phyloP scores from a whole-genome alignment of 2,113 vertebrate genomes.

The Scophthalmus maximus region DNA sequence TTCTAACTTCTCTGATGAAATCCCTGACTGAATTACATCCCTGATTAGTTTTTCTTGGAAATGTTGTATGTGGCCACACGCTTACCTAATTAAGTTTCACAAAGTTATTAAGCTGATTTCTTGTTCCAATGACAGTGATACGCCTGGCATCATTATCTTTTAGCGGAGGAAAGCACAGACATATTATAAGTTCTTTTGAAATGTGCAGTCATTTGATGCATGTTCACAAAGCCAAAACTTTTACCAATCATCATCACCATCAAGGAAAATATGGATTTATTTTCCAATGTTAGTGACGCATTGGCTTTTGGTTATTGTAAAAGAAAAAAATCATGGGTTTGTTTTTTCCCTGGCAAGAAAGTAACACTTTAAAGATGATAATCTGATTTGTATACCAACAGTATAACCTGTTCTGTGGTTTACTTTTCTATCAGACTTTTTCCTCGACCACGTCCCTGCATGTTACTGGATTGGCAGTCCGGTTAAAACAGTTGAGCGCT shows the following conservation, averaged over 20 bases:
- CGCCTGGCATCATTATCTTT: conserved; percentile 10
- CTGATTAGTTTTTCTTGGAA: conserved; percentile 48
- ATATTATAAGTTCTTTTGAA: not conserved
- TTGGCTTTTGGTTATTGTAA: no score
- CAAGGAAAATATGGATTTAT: no score
- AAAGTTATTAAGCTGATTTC: conserved; percentile 49
- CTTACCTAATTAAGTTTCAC: conserved; percentile 42
- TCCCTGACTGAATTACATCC: conserved; percentile 47
- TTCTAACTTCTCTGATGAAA: conserved; percentile 40
- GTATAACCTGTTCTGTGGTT: not conserved
- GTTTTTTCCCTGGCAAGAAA: no score
- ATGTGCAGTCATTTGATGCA: conserved; percentile 2
- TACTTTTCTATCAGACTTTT: not conserved
- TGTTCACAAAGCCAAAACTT: not conserved
- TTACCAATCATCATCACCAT: no score
- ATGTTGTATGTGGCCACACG: conserved; percentile 34
- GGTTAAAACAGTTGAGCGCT: conserved; percentile 6
- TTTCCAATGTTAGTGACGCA: no score
- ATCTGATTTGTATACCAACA: not conserved
- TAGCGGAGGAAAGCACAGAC: not conserved
- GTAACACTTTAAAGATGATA: no score
- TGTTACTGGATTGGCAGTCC: conserved; percentile 16
- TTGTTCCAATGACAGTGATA: conserved; percentile 31
- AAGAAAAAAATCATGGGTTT: no score
- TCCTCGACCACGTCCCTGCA: conserved; percentile 6